Evolutionary conservation across 2,888 invertebrate genomes (phyloP).

Genomic region (Agrilus mali): DNA sequence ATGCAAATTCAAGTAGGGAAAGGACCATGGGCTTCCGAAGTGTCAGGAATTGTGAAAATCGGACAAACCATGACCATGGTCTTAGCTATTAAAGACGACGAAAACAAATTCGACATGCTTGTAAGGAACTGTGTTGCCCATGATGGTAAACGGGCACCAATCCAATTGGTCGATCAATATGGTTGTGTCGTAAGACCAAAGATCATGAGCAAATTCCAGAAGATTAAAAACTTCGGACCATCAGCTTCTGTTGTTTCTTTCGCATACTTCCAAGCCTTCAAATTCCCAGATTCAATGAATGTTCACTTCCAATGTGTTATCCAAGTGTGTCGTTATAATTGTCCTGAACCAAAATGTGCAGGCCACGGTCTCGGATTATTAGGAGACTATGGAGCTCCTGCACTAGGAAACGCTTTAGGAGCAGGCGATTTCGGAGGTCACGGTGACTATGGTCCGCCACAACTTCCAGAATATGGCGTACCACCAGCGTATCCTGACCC

Average conservation of each 20-base stretch:
- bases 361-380: slow-evolving; percentile 44
- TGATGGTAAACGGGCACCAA: slow-evolving; percentile 86
- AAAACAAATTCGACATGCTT: slow-evolving; percentile 92
- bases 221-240: slow-evolving; percentile 90
- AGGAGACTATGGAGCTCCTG: slow-evolving; percentile 54
- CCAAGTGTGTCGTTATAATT: slow-evolving; percentile 87
- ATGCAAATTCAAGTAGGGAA: slow-evolving; percentile 96
- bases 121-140: slow-evolving; percentile 91
- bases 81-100: slow-evolving; percentile 87
- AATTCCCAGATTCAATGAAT: slow-evolving; percentile 94
- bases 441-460: slow-evolving; percentile 60
- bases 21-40: slow-evolving; percentile 95
- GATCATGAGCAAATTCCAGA: slow-evolving; percentile 92
- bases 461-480: slow-evolving; percentile 54
- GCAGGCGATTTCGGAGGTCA: slow-evolving; percentile 32
- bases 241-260: slow-evolving; percentile 90
- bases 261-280: slow-evolving; percentile 93
- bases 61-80: slow-evolving; percentile 98
- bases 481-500: slow-evolving; percentile 80
- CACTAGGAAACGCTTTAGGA: slow-evolving; percentile 25
- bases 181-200: slow-evolving; percentile 89
- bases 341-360: slow-evolving; percentile 83
- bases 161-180: slow-evolving; percentile 84
- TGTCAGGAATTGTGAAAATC: slow-evolving; percentile 89
- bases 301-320: slow-evolving; percentile 95